A percentile compares a stretch with the other conserved stretches of the same genome.
These are phyloP conservation scores for Enteromius mattozi DNA, from an alignment of 2,797 vertebrate species.

Conservation along the genomic window DNA sequence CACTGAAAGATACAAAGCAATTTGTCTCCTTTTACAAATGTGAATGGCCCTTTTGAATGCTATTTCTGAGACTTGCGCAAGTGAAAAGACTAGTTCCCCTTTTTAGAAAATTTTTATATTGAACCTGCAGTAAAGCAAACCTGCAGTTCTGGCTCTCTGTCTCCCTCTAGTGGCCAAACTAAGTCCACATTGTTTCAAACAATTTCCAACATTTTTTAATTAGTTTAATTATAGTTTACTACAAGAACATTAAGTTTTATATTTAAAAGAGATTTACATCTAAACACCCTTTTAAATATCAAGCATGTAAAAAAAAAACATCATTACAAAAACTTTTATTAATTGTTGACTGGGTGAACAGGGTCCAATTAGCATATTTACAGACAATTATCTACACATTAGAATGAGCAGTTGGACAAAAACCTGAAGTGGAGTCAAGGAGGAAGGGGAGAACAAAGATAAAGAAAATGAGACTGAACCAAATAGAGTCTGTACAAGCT, in stretches of 20 bases:
- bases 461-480: background rate
- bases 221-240: too few species aligned
- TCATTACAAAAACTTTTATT: slow-evolving; percentile 61
- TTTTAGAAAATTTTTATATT: background rate
- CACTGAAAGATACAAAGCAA: background rate
- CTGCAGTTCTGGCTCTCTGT: background rate
- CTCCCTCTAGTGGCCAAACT: background rate
- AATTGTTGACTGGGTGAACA: slow-evolving; percentile 42
- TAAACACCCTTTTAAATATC: background rate
- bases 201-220: background rate
- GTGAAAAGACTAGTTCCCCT: background rate
- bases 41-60: too few species aligned
- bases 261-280: background rate
- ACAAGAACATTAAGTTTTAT: background rate
- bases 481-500: background rate
- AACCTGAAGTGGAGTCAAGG: slow-evolving; percentile 13
- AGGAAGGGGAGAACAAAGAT: background rate
- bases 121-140: background rate
- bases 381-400: slow-evolving; percentile 64
- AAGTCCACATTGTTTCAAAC: background rate
- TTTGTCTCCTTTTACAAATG: background rate
- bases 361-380: slow-evolving; percentile 63
- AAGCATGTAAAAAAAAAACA: background rate
- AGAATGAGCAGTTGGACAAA: slow-evolving; percentile 38
- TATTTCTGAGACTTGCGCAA: background rate